Percentiles rank a stretch among this genome's conserved stretches.
Evolutionary conservation across 2,888 invertebrate genomes (phyloP).

Genomic region (Macrophya annulata): DNA sequence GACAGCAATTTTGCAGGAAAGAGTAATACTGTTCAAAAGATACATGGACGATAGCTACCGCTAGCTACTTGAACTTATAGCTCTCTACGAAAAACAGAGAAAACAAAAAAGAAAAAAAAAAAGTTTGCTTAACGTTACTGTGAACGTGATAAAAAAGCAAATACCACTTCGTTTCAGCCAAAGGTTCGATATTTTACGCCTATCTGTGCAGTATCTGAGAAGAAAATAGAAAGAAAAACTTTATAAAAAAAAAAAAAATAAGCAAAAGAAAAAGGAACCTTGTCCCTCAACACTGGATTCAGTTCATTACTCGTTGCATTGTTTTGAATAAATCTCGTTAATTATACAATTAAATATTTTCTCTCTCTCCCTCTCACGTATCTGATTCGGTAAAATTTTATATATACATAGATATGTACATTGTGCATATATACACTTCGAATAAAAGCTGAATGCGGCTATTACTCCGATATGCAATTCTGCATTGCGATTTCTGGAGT

Average conservation of each 20-base stretch:
- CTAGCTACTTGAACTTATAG: slow-evolving; percentile 11
- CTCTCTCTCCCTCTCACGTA: background rate
- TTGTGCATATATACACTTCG: background rate
- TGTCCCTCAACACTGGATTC: background rate
- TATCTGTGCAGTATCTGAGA: slow-evolving; percentile 56
- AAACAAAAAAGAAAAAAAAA: slow-evolving; percentile 43
- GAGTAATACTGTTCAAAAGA: slow-evolving; percentile 27
- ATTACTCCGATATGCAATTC: background rate
- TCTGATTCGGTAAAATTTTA: background rate
- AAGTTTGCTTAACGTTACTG: background rate
- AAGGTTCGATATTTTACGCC: background rate
- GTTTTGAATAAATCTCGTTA: background rate
- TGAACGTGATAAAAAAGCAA: slow-evolving; percentile 32
- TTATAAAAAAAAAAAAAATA: slow-evolving; percentile 42
- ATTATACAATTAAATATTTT: background rate
- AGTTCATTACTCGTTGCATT: background rate
- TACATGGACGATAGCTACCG: slow-evolving; percentile 28
- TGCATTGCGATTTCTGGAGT: background rate
- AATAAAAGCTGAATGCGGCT: background rate
- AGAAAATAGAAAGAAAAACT: slow-evolving; percentile 20
- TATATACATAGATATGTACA: too few relatives aligned
- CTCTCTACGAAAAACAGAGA: slow-evolving; percentile 59
- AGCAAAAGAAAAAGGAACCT: slow-evolving; percentile 62
- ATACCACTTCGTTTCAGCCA: background rate
- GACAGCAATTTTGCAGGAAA: slow-evolving; percentile 40